Base-by-base conservation (phyloP, 1,140 invertebrate genomes). In the Drosophila tristis region DNA sequence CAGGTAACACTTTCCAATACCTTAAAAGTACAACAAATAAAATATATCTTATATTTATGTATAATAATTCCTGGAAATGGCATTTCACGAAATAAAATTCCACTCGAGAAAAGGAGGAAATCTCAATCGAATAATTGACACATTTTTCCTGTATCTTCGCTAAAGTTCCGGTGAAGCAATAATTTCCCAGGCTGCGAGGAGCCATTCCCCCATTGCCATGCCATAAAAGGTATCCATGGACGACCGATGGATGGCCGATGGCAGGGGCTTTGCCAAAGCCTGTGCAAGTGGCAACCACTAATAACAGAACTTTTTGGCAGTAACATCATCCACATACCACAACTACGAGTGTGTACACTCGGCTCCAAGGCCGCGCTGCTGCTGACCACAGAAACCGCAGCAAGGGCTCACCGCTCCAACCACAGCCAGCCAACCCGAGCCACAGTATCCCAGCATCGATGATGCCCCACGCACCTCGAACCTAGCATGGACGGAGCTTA, bases 241-340 rank as follows among this genome's bases (percentile, higher is more conserved):
- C 8, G 39, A 42, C 48, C 43, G 13, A 35, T 20, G 20, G 20
- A 20, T 15, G 31, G 31, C 15, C 9, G 20, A 7, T 31, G 31
- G 42, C 29, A 25, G 59, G 35, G 35, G 50, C 63, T 78, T 71
- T 85, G 58, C 56, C 55, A 74, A 78, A 80, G 78, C 77, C 4
- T 64, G 44, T 35, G 39, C 29, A 39, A 53, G 54, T 45, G 72
- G 59, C 70, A 59, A 78, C 62, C 82, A 82, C 79, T 85, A 86
- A 85, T 87, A 85, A 78, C 64, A 58, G 16, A 81, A 85, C 68
- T 80, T 86, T 39, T 44, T 48, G 45, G 53, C 48, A 13, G 4
- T 5, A 5, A 49, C 65, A 59, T 44, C 47, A 39, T 39, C 43
- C 42, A 39, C 70, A 51, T 43, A 39, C 43, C 44, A 29, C 53